Evolutionary conservation across 2,113 vertebrate species (phyloP), one percentile per base, ranked within the genome.

Genomic region (Brachyhypopomus gauderio): DNA sequence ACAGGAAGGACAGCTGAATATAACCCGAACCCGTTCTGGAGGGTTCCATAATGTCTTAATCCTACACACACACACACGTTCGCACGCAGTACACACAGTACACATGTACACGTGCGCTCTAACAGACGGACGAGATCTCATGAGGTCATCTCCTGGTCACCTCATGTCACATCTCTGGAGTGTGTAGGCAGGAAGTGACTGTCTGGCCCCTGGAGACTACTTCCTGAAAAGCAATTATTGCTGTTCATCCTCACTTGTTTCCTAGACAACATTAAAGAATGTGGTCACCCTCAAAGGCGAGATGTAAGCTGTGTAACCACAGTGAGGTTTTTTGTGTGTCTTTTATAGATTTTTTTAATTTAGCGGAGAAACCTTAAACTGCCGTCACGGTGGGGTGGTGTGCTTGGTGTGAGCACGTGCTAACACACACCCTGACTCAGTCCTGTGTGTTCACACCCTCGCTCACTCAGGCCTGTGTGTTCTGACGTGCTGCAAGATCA

Each of bases 401-500:
- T 78, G 77, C 66, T 78, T 30, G 70, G 71, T 70, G 34, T 22
- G 66, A 70, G 11, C 20, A 9, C n/a, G 66, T 70, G 66, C 66
- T 41, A 41, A 41, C 38, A 1, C 9, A 19, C 30, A 3, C 30
- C 30, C 30, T 30, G 30, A 1, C 30, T 30, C 30, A 30, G 30
- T 30, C 2, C 30, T 30, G 30, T 3, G 30, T 3, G 1, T 30
- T 3, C 30, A 41, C 20, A 9, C 17, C 17, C 30, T 69, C 34
- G 22, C 59, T 70, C 63, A 52, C 70, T 71, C 16, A 45, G 55
- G 1, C 14, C 66, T 19, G 69, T 70, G 59, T 58, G 70, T 79
- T 71, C 17, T 73, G 70, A 45, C 22, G 84, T 75, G 85, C 84
- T 85, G 85, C 92, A 91, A 75, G 89, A 87, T 88, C 59, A 84